Evolutionary conservation across 1,140 invertebrate genomes (phyloP).

Genomic region (Oncopeltus fasciatus): DNA sequence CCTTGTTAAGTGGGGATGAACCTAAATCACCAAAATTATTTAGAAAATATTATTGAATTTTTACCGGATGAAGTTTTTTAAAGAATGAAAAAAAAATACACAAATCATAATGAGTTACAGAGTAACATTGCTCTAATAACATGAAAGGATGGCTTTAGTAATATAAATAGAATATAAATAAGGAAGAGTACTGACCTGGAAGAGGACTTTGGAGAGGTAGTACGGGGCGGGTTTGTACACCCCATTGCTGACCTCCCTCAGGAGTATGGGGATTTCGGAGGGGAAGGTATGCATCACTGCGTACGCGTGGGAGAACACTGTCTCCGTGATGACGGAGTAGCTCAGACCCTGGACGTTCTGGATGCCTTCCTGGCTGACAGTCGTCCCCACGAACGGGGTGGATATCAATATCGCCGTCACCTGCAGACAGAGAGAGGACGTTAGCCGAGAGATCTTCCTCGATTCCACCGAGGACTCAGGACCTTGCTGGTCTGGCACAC

Average conservation of each 20-base stretch:
- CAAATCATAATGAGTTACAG: background rate
- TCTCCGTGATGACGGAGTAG: constrained; percentile 51
- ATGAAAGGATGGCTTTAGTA: background rate
- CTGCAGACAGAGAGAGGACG: constrained; percentile 33
- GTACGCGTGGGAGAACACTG: constrained; percentile 53
- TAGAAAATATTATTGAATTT: too few relatives aligned
- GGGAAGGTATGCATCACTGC: constrained; percentile 52
- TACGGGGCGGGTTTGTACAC: constrained; percentile 48
- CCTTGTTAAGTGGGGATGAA: too few relatives aligned
- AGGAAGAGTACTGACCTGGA: constrained; percentile 39
- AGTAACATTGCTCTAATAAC: background rate
- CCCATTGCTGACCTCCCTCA: constrained; percentile 48
- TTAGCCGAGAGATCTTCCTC: too few relatives aligned
- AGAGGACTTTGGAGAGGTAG: constrained; percentile 51
- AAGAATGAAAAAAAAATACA: background rate
- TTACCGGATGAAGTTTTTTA: too few relatives aligned
- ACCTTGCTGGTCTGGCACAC: too few relatives aligned
- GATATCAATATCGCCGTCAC: constrained; percentile 45
- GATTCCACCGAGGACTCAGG: background rate
- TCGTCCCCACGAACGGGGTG: constrained; percentile 37
- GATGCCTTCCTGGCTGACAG: constrained; percentile 42
- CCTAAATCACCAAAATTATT: too few relatives aligned
- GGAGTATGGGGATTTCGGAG: constrained; percentile 44
- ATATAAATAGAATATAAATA: too few relatives aligned
- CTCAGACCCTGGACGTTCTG: constrained; percentile 53